Percentiles rank a stretch among this genome's conserved stretches.
Conservation (phyloP, 2,797 vertebrate genomes). For the Mormyrus hasselquistii region DNA sequence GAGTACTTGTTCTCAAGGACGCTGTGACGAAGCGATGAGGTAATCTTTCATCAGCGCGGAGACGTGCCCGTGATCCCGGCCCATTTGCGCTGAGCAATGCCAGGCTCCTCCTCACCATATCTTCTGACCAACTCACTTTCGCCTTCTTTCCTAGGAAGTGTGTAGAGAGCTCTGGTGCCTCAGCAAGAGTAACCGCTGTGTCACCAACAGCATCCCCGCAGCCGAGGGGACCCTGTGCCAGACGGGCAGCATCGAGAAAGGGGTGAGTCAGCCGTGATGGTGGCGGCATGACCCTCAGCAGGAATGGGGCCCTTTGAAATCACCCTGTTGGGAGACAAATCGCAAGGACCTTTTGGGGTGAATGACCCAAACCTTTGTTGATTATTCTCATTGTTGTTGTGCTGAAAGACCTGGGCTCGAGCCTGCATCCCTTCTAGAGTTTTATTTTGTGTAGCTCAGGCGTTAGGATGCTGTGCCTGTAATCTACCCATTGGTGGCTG, state of each 20-base stretch:
- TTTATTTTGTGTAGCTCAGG: background rate
- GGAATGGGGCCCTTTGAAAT: background rate
- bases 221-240: slow-evolving; percentile 95
- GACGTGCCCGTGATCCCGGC: background rate
- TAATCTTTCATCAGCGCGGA: slow-evolving; percentile 1
- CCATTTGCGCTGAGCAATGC: background rate
- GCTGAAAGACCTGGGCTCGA: background rate
- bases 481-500: background rate
- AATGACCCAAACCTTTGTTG: background rate
- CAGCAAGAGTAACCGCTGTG: slow-evolving; percentile 99
- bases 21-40: background rate
- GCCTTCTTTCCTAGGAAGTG: slow-evolving; percentile 99
- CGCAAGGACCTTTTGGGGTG: background rate
- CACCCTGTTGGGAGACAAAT: background rate
- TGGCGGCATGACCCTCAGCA: background rate
- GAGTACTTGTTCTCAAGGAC: slow-evolving; percentile 16
- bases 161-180: slow-evolving; percentile 99
- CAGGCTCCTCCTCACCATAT: slow-evolving; percentile 39
- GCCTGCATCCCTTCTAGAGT: background rate
- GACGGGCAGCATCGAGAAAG: slow-evolving; percentile 91
- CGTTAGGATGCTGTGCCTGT: background rate
- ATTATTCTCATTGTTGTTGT: background rate
- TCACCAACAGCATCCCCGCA: slow-evolving; percentile 95
- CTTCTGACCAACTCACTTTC: slow-evolving; percentile 95
- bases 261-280: slow-evolving; percentile 68